Base-by-base conservation (phyloP, 2,113 vertebrate species). In the Zosterops lateralis region DNA sequence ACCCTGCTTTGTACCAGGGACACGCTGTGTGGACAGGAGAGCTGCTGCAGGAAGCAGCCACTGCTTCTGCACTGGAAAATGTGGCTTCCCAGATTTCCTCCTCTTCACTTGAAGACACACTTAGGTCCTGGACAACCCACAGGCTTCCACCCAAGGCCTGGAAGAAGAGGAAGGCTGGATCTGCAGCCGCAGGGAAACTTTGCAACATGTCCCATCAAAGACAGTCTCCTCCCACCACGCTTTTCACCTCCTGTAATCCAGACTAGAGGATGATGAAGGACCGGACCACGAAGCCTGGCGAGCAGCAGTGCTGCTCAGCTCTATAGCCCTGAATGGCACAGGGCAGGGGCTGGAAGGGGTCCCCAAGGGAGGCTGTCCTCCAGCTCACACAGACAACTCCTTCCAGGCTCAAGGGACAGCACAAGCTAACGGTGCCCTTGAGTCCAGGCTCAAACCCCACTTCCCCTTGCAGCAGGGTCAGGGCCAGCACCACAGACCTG, bases 381-480 rank as follows among this genome's bases (percentile, higher is more conserved):
- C 36, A 67, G 44, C 45, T 75, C 5, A 3, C 66, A 65, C 50
- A 65, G 1, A 50, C n/a, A 60, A 6, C 28, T 50, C 53, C n/a
- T 44, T 38, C 38, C 58, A 70, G 32, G 53, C 32, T 73, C 42
- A 6, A 53, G 42, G 40, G 70, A 40, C 34, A n/a, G 12, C 47
- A 61, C 0, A 0, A 66, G 57, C 36, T 57, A 26, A 6, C 32
- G 25, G 50, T 0, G 26, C 61, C 31, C 3, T 0, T 0, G 6
- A 32, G 31, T 7, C 21, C 25, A 12, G 29, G 65, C 51, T 61
- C 66, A 48, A 65, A 32, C 10, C 44, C 42, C 24, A 10, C 0
- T 0, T 6, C 7, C 32, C 44, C 65, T 36, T 0, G 4, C 45
- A 38, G 45, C 16, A 48, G 38, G 8, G 62, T 4, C 32, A 14